Conservation (phyloP, 2,797 vertebrate genomes). For the Gallinago solitaria region DNA sequence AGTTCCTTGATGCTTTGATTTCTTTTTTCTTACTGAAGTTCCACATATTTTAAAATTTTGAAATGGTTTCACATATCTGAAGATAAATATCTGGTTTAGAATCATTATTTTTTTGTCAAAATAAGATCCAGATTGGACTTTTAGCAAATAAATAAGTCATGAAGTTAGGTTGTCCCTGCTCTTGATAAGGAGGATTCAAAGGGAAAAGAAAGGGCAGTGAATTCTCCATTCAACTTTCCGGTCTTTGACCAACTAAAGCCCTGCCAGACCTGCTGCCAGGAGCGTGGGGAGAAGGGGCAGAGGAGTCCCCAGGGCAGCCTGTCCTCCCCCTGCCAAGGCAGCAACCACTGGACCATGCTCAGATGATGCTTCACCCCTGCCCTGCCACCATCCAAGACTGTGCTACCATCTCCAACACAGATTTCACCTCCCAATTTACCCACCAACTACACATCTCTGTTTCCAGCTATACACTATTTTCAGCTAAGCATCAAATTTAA, state of each 20-base stretch:
- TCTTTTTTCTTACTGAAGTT: background rate
- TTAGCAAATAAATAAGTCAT: background rate
- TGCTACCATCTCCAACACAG: background rate
- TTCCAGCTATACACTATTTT: background rate
- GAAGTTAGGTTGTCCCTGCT: background rate
- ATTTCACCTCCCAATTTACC: background rate
- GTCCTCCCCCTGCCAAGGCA: background rate
- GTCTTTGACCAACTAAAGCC: background rate
- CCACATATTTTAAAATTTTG: background rate
- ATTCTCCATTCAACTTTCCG: background rate
- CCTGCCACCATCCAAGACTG: background rate
- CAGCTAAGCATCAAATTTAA: background rate
- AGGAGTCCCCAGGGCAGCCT: background rate
- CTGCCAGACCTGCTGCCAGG: background rate
- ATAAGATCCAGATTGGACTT: background rate
- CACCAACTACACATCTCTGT: accelerated
- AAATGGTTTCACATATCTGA: accelerated
- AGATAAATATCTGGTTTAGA: background rate
- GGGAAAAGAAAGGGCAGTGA: background rate
- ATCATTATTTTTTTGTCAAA: background rate
- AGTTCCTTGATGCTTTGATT: background rate
- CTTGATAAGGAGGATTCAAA: background rate
- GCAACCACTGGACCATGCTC: accelerated
- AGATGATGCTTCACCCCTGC: too few relatives aligned
- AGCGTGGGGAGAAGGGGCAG: accelerated